These are phyloP conservation scores for Odontamblyopus lacepedii DNA, from an alignment of 2,797 vertebrate species.

Conservation along the genomic window DNA sequence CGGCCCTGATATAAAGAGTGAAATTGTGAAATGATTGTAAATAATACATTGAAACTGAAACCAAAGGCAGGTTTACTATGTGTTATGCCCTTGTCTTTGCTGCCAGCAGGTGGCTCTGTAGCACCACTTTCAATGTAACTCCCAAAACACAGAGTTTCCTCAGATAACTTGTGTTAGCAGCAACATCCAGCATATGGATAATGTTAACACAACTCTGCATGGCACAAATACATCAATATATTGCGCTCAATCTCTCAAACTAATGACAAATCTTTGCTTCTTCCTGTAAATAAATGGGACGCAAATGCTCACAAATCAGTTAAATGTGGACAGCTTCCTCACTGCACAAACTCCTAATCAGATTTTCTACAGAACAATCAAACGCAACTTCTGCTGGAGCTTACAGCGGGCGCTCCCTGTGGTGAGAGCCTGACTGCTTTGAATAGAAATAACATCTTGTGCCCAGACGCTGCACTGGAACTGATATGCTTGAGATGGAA, in stretches of 20 bases:
- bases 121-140: neutral
- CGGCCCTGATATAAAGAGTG: too few relatives aligned
- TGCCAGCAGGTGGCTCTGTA: slow-evolving; percentile 66
- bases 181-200: neutral
- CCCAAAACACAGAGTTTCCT: neutral
- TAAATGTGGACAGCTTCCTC: slow-evolving; percentile 19
- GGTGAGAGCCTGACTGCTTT: slow-evolving; percentile 12
- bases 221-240: neutral
- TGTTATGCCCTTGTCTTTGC: slow-evolving; percentile 13
- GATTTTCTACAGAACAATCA: slow-evolving; percentile 28
- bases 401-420: slow-evolving; percentile 16
- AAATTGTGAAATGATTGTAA: too few relatives aligned
- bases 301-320: slow-evolving; percentile 20
- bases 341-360: neutral
- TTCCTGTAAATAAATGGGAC: slow-evolving; percentile 1
- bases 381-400: slow-evolving; percentile 17
- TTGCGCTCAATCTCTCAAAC: neutral
- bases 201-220: neutral
- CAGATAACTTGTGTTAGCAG: neutral
- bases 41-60: too few relatives aligned
- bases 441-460: slow-evolving; percentile 12
- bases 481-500: slow-evolving; percentile 4
- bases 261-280: slow-evolving; percentile 5
- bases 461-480: slow-evolving; percentile 4
- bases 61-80: neutral